Base-by-base conservation (phyloP, 2,888 invertebrate species). In the Merodon equestris region DNA sequence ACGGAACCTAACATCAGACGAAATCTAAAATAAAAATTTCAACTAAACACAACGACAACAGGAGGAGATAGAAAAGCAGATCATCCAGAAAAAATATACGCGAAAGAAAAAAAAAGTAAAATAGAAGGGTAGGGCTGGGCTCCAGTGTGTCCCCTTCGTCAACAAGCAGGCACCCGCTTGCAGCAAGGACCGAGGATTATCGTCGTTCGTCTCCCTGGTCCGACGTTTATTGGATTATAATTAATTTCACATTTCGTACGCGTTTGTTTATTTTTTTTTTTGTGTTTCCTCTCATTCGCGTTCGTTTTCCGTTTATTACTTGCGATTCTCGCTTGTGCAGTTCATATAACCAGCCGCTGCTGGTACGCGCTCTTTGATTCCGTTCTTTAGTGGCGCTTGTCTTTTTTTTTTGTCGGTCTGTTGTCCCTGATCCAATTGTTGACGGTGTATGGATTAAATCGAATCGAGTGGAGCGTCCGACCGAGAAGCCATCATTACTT, bases 181-280 rank as follows among this genome's bases (percentile, higher is more conserved):
- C 54, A 72, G 50, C 42, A 64, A 66, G 60, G 57, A 72, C 58
- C 51, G 72, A 47, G 76, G 72, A 77, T 77, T 77, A 76, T 60
- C 66, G 27, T 27, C 27, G 27, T 27, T 27, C 27, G 44, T 67
- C 50, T 48, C 47, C 38, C 2, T 9, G 10, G 27, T 40, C 38
- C 72, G 66, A 76, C 76, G 48, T 61, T 71, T 66, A 72, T 72
- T 77, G 76, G 76, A 77, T 77, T 77, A 72, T 72, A 77, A 77
- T 66, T 76, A 72, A 71, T 66, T 72, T 71, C 53, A 75, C 63
- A 27, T 27, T 27, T 27, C 27, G 7, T 27, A 27, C 27, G 27
- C 27, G 27, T 27, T 27, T 27, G 58, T 50, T 42, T 57, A 38
- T 36, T 27, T 27, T 27, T 44, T 57, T 45, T 56, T 71, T 34